A percentile compares a stretch with the other conserved stretches of the same genome.
Evolutionary conservation across 2,888 invertebrate genomes (phyloP).

Genomic region (Amphiduros pacificus): DNA sequence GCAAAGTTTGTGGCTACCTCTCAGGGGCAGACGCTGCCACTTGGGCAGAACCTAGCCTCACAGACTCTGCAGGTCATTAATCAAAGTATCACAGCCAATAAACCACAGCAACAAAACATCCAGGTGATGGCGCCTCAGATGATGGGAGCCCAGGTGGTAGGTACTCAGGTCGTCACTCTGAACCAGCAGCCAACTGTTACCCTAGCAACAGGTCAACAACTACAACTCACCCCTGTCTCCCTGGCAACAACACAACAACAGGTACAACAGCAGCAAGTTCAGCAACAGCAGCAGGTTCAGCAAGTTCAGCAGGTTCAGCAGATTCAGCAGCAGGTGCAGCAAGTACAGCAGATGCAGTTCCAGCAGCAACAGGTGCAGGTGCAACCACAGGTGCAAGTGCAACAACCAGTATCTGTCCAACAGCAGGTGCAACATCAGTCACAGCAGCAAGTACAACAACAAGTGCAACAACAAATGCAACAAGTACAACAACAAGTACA

Average conservation of each 20-base stretch:
- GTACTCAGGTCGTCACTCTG: constrained; percentile 12
- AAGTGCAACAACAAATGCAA: not conserved
- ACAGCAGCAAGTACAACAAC: not conserved
- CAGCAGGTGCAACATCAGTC: not conserved
- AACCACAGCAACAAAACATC: constrained; percentile 12
- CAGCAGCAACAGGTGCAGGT: constrained; percentile 4
- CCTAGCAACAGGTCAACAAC: constrained; percentile 7
- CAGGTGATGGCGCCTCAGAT: constrained; percentile 26
- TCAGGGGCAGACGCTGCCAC: constrained; percentile 25
- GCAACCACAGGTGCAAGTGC: not conserved
- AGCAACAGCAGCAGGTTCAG: too few relatives aligned
- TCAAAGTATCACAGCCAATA: not conserved
- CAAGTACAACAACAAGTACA: not conserved
- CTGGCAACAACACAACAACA: constrained; percentile 18
- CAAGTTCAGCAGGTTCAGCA: constrained; percentile 2
- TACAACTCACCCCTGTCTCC: constrained; percentile 14
- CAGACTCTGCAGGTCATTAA: constrained; percentile 31
- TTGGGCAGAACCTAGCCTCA: constrained; percentile 23
- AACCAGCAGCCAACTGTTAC: constrained; percentile 13
- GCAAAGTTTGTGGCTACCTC: constrained; percentile 7
- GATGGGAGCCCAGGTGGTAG: too few relatives aligned
- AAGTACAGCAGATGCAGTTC: constrained; percentile 1
- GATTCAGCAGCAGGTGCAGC: not conserved
- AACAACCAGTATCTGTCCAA: constrained; percentile 9
- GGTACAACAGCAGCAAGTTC: constrained; percentile 27